These are phyloP conservation scores for Pecten maximus DNA, from an alignment of 2,888 invertebrate species.

Conservation along the genomic window DNA sequence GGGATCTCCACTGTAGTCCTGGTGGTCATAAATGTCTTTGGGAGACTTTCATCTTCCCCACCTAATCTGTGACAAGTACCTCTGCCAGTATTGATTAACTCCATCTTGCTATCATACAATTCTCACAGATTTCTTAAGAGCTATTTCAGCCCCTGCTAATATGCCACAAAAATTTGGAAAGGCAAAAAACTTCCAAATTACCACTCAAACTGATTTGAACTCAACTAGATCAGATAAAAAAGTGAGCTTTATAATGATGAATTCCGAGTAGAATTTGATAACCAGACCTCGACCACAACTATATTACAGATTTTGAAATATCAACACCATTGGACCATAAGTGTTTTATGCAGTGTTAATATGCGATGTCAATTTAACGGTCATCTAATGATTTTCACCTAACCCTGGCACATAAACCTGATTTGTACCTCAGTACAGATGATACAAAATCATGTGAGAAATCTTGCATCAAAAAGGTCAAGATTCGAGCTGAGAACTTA, in stretches of 20 bases:
- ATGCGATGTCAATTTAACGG: neutral
- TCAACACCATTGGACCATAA: neutral
- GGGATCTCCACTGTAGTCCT: neutral
- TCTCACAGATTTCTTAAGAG: neutral
- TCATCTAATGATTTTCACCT: neutral
- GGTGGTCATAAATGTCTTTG: neutral
- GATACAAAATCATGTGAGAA: neutral
- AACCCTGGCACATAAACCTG: neutral
- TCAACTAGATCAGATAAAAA: neutral
- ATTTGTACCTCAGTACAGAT: neutral
- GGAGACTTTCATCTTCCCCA: constrained; percentile 6
- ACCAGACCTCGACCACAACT: neutral
- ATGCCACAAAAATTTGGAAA: neutral
- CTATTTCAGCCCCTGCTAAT: neutral
- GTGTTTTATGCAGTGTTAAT: neutral
- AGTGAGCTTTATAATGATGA: neutral
- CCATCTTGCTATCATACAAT: neutral
- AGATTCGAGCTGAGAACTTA: neutral
- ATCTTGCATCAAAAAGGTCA: neutral
- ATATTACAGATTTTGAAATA: neutral
- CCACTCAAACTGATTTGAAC: neutral
- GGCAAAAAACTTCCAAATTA: neutral
- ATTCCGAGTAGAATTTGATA: neutral
- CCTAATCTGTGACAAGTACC: constrained; percentile 22
- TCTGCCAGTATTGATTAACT: neutral